Conservation (phyloP, 92 coral and sea anemone genomes). For the Scolanthus callimorphus region DNA sequence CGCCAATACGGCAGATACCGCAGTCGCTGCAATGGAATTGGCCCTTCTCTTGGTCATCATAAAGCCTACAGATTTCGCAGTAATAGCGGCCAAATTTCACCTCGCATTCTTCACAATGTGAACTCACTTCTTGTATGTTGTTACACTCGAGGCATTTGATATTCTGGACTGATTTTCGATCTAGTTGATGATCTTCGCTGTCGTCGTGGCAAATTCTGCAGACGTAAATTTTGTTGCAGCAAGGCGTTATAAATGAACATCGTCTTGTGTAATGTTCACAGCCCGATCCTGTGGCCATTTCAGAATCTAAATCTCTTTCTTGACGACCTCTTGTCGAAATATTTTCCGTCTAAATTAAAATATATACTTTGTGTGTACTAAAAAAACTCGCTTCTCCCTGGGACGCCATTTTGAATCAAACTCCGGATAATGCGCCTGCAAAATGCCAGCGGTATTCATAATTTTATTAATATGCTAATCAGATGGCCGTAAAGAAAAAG, state of each 20-base stretch:
- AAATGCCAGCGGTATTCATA: too few relatives aligned
- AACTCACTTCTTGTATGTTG: constrained; percentile 55
- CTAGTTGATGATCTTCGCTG: constrained; percentile 55
- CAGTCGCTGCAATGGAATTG: constrained; percentile 93
- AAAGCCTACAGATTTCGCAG: constrained; percentile 80
- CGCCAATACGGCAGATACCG: constrained; percentile 98
- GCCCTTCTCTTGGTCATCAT: constrained; percentile 87
- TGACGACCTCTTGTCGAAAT: too few relatives aligned
- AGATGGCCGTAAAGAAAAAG: too few relatives aligned
- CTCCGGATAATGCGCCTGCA: too few relatives aligned
- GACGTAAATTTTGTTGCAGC: constrained; percentile 61
- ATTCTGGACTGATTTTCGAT: constrained; percentile 55
- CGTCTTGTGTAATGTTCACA: constrained; percentile 70
- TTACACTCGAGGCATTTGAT: constrained; percentile 79
- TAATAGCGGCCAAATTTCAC: constrained; percentile 83
- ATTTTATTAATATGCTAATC: too few relatives aligned
- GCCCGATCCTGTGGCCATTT: constrained; percentile 28
- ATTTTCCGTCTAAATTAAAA: too few relatives aligned
- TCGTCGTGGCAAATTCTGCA: constrained; percentile 81
- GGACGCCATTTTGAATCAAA: too few relatives aligned
- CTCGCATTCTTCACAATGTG: constrained; percentile 64
- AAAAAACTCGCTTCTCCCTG: too few relatives aligned
- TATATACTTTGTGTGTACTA: too few relatives aligned
- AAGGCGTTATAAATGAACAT: constrained; percentile 69
- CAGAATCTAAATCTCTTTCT: too few relatives aligned